phyloP scores from a whole-genome alignment of 2,113 vertebrate species.

The Mormyrus lacerda region DNA sequence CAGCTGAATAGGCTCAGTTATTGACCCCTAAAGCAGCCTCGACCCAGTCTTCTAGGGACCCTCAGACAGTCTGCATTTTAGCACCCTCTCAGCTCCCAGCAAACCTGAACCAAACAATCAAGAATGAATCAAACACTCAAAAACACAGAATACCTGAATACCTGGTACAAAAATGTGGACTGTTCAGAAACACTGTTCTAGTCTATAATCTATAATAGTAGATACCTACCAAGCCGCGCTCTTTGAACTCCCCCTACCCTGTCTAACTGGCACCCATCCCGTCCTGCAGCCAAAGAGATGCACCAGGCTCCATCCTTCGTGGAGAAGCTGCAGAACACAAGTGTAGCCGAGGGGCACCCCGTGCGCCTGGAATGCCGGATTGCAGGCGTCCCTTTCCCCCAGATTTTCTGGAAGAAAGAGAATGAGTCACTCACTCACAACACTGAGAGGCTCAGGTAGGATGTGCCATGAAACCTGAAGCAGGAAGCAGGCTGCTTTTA shows the following conservation, averaged over 20 bases:
- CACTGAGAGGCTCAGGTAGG: conserved; percentile 90
- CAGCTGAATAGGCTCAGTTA: not conserved
- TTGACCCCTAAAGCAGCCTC: not conserved
- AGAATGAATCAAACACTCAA: not conserved
- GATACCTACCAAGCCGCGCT: not conserved
- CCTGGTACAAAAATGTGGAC: not conserved
- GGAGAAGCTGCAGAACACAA: conserved; percentile 96
- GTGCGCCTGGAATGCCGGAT: conserved; percentile 90
- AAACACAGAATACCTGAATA: not conserved
- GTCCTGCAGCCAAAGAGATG: conserved; percentile 81
- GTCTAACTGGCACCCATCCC: not conserved
- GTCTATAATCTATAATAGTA: not conserved
- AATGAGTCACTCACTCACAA: conserved; percentile 95
- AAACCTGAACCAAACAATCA: not conserved
- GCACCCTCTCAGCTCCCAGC: not conserved
- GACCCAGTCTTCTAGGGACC: not conserved
- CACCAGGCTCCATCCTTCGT: conserved; percentile 83
- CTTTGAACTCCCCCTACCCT: not conserved
- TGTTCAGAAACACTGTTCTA: not conserved
- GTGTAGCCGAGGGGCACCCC: conserved; percentile 86
- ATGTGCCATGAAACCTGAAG: not conserved
- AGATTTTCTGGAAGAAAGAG: conserved; percentile 98
- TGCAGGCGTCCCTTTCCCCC: conserved; percentile 74
- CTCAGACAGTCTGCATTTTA: not conserved
- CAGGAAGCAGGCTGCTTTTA: not conserved